phyloP scores from a whole-genome alignment of 2,888 invertebrate species.

The Hirtodrosophila trivittata region DNA sequence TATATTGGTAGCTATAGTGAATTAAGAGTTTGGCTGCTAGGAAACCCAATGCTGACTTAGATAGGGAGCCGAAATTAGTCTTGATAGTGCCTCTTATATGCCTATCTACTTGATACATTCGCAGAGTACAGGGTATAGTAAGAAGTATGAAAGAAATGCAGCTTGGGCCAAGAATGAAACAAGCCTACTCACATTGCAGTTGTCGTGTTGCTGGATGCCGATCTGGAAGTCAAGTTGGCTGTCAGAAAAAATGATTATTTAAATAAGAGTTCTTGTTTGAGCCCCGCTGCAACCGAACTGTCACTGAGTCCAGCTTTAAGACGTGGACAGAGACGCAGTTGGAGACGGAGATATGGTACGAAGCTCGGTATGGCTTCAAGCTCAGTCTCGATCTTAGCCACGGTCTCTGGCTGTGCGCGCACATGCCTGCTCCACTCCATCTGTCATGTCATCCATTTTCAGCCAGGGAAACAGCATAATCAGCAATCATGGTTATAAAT shows the following conservation, averaged over 20 bases:
- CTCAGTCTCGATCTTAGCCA: constrained; percentile 11
- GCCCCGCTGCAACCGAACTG: constrained; percentile 76
- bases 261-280: constrained; percentile 79
- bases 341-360: neutral
- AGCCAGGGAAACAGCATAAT: constrained; percentile 80
- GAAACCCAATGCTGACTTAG: too few species aligned
- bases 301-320: constrained; percentile 61
- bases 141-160: constrained; percentile 58
- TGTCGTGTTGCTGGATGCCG: constrained; percentile 65
- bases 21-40: too few species aligned
- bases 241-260: constrained; percentile 83
- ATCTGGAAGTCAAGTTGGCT: constrained; percentile 84
- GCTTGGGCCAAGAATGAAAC: constrained; percentile 42
- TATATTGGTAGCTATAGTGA: too few species aligned
- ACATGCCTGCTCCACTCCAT: constrained; percentile 75
- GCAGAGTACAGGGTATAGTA: constrained; percentile 13
- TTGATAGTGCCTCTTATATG: too few species aligned
- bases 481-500: constrained; percentile 82
- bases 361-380: constrained; percentile 8
- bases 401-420: constrained; percentile 58
- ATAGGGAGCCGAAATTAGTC: too few species aligned
- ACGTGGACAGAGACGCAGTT: constrained; percentile 1
- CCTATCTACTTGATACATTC: too few species aligned
- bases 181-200: constrained; percentile 44
- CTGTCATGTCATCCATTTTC: constrained; percentile 82